Base-by-base conservation (phyloP, 1,140 invertebrate genomes). In the Cataglyphis hispanica region DNA sequence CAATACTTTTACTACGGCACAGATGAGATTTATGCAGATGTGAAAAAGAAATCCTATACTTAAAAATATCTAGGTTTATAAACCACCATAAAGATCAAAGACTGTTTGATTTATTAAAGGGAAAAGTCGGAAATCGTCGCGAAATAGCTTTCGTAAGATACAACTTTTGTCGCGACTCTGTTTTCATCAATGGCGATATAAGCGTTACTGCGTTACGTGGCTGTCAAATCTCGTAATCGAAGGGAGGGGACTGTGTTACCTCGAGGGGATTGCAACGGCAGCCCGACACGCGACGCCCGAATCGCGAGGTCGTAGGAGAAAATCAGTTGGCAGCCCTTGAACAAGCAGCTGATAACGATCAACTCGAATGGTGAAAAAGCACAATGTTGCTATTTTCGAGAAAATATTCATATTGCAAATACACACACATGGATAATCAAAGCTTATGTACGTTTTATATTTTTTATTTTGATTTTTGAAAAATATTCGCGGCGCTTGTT, bases 281-380 rank as follows among this genome's bases (percentile, higher is more conserved):
- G 86, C 87, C 84, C 85, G 90, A 87, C 91, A 92, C 90, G 92
- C 90, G 90, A 92, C 91, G n/a, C 91, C 77, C 86, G 89, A 88
- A 91, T 92, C 86, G 87, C 90, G 90, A 89, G 87, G 90, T 91
- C 89, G 90, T 85, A 90, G 89, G 92, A 93, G 93, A 94, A 93
- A 94, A 92, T 94, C 92, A 91, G 92, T 91, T 91, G 92, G 92
- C 91, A 91, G 93, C 91, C 93, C 93, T 93, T 91, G 88, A 86
- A 87, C 34, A 67, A 67, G 80, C 69, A 70, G 43, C 31, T 64
- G 78, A 87, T 78, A 74, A 60, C 50, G 10, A 69, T 53, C 72
- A 11, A 19, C 34, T 27, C n/a, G 61, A 67, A 34, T 6, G 43
- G 67, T n/a, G 31, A 34, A 25, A 25, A 10, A 69, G n/a, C n/a